A percentile compares a stretch with the other conserved stretches of the same genome.
These are phyloP conservation scores for Metopolophium dirhodum DNA, from an alignment of 1,140 invertebrate species.

Conservation along the genomic window DNA sequence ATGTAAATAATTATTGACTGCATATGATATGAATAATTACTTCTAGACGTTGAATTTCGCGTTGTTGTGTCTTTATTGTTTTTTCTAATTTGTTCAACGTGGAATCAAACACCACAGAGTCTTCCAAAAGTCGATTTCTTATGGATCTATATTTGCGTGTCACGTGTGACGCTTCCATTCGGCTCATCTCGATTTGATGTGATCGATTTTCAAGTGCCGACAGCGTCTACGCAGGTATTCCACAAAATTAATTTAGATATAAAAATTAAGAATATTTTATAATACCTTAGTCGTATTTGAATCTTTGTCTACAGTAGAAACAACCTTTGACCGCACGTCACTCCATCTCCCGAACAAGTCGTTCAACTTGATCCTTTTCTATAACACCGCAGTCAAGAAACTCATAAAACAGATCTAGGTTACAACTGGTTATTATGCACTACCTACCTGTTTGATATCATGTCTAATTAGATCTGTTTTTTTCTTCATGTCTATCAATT, in stretches of 20 bases:
- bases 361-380: constrained; percentile 51
- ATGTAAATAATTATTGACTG: neutral
- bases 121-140: constrained; percentile 59
- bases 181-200: constrained; percentile 77
- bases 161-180: constrained; percentile 79
- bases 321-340: constrained; percentile 39
- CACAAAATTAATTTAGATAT: constrained; percentile 25
- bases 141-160: constrained; percentile 78
- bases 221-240: constrained; percentile 66
- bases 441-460: constrained; percentile 56
- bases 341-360: constrained; percentile 51
- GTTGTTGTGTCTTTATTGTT: constrained; percentile 71
- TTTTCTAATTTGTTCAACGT: constrained; percentile 73
- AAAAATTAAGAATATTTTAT: neutral
- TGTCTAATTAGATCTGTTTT: constrained; percentile 71
- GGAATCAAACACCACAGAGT: constrained; percentile 70
- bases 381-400: constrained; percentile 19
- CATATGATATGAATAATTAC: constrained; percentile 61
- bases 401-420: neutral
- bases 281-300: constrained; percentile 27
- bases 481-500: constrained; percentile 77
- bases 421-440: constrained; percentile 14
- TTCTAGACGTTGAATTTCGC: constrained; percentile 75
- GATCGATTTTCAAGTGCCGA: constrained; percentile 77
- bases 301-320: neutral